Evolutionary conservation across 2,113 vertebrate genomes (phyloP), one percentile per base, ranked within the genome.

Genomic region (Pelvicachromis taeniatus): DNA sequence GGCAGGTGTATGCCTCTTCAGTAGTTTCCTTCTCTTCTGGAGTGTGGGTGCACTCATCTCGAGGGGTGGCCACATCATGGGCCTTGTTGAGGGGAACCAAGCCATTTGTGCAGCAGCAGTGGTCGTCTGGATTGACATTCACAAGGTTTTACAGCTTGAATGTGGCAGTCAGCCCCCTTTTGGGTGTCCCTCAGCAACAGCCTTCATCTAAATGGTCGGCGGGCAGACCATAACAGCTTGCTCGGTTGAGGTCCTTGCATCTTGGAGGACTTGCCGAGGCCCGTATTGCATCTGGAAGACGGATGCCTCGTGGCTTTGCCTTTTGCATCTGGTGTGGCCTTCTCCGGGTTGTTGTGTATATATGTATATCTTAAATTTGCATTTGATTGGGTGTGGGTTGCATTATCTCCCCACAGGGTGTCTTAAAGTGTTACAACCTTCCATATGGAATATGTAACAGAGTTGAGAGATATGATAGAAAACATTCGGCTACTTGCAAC

Each of bases 91-190:
- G 31, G 59, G 59, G 31, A n/a, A 17, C 59, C 59, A 17, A 33
- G 33, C 33, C 33, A 7, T 38, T 63, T 38, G 59, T 63, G 59
- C 59, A 38, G 6, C 10, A 10, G 9, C 38, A 38, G 38, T 4
- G 0, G 29, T 4, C 29, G 0, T 0, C 58, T 33, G 0, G 29
- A 29, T 29, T 4, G 29, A 29, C 29, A 4, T 29, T 29, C 3
- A 29, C 29, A 4, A 29, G 29, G 10, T 63, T 63, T 63, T 35
- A 63, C 10, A n/a, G 17, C 31, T 63, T 35, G 17, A 63, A 63
- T 12, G 17, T 4, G 0, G 26, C 17, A 63, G 59, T 9, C 59
- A 7, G 59, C 12, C 6, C 10, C 17, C 10, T 63, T 35, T n/a
- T 1, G 21, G n/a, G 21, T 55, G 31, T 17, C 59, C 59, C 59